phyloP scores from a whole-genome alignment of 1,140 invertebrate genomes.

The Pseudomyrmex sp. region DNA sequence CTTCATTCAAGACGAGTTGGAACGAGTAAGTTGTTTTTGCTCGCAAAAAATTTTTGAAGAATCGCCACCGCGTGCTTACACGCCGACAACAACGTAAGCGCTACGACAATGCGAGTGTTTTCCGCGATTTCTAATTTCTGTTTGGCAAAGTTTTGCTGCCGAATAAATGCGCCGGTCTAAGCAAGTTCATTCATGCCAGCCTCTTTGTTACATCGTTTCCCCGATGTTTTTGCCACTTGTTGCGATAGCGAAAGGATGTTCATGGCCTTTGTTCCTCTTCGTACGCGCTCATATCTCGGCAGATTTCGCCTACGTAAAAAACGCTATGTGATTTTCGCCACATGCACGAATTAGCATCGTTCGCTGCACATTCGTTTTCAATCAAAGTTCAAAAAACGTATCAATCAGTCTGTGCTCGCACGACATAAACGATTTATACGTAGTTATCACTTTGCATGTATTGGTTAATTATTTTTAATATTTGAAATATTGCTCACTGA shows the following conservation, averaged over 20 bases:
- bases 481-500: too few relatives aligned
- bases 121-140: background rate
- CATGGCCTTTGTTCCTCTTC: conserved; percentile 56
- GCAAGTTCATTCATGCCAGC: too few relatives aligned
- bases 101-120: background rate
- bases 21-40: conserved; percentile 72
- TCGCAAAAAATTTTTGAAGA: conserved; percentile 68
- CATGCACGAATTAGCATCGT: conserved; percentile 20
- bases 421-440: background rate
- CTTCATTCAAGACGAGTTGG: conserved; percentile 72
- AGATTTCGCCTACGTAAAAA: conserved; percentile 56
- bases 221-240: background rate
- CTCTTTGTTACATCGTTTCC: background rate
- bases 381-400: background rate
- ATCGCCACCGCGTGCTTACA: conserved; percentile 38
- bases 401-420: too few relatives aligned
- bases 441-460: background rate
- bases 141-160: too few relatives aligned
- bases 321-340: conserved; percentile 27
- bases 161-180: too few relatives aligned
- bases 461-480: too few relatives aligned
- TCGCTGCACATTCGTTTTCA: background rate
- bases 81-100: conserved; percentile 23
- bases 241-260: conserved; percentile 60
- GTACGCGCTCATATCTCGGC: conserved; percentile 47